Base-by-base conservation (phyloP, 2,113 vertebrate species). In the Nycticryphes semicollaris region DNA sequence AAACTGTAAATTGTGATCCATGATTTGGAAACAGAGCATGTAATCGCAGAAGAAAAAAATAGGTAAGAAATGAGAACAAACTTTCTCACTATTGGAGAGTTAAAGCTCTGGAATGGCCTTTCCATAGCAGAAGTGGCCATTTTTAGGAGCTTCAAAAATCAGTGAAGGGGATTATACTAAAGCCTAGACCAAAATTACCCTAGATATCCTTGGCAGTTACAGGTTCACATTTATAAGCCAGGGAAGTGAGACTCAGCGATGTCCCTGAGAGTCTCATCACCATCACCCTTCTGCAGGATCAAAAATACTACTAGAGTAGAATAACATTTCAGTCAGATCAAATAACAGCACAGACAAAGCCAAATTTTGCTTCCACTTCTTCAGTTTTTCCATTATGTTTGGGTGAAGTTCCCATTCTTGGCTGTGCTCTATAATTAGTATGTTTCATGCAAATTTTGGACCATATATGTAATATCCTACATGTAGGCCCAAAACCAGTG, bases 281-380 rank as follows among this genome's bases (percentile, higher is more conserved):
- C 62, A 18, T 73, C 41, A 37, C 5, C 15, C 19, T 77, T 88
- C 79, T 47, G 8, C 30, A 23, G 31, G 54, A 88, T 47, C 9
- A 54, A 89, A 90, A 90, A 2, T n/a, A 24, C 14, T 31, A 8
- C 24, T 60, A 74, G 37, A 83, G 73, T 5, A 70, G 31, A 63
- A 51, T 31, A 60, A 60, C 9, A 4, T 16, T 69, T 88, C 54
- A 73, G 22, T 25, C 45, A 74, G 63, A 89, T 73, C 41, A 89
- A 70, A 89, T 74, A 62, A 87, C 27, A 79, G 16, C 21, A 57
- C 53, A 87, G 53, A 48, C 21, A 90, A 80, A 86, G 78, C 18
- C 75, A 88, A 51, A 54, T 80, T 83, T 68, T 91, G n/a, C 67
- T 91, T 91, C 84, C 35, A 74, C 15, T 77, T 93, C 67, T 93